Base-by-base conservation (phyloP, 2,797 vertebrate genomes). In the Alcedo atthis region DNA sequence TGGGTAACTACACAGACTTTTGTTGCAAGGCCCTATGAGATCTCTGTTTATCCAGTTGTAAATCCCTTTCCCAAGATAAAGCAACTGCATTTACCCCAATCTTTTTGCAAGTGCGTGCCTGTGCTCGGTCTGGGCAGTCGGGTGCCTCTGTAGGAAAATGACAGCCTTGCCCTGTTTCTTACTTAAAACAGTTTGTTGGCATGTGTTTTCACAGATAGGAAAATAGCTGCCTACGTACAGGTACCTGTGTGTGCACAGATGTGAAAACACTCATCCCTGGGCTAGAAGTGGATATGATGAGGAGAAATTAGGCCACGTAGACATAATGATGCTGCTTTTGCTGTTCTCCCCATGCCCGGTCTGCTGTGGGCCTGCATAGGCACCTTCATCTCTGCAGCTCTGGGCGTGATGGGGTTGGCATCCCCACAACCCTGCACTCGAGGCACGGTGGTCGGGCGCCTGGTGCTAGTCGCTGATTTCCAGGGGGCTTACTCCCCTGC, bases 11-110 rank as follows among this genome's bases (percentile, higher is more conserved):
- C 5, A 49, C 15, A 20, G 33, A 33, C 15, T 89, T 85, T 78
- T 87, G 43, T 32, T 79, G 40, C 25, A 43, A 0, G 69, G 58
- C 35, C 35, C 61, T 26, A 17, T 69, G 40, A 71, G 53, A 49
- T 62, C 57, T 85, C 76, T 43, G 25, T 71, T 87, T 42, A 64
- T 58, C 25, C 12, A 11, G 71, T 80, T 68, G 19, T 54, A 80
- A 92, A 92, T 51, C 46, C 21, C n/a, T 71, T 81, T 86, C 45
- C 32, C 70, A 37, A 91, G 67, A 42, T 54, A 81, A 84, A 93
- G 63, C 33, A 58, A 22, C 58, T 49, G 19, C 49, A 18, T 63
- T 43, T 84, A 25, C 35, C 78, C 14, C 53, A 12, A 1, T 42
- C 55, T n/a, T 5, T 80, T 54, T 49, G 49, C 32, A 59, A 15